A percentile compares a stretch with the other conserved stretches of the same genome.
These are phyloP conservation scores for Drosophila pseudoobscura DNA, from an alignment of 1,140 invertebrate genomes.

Conservation along the genomic window DNA sequence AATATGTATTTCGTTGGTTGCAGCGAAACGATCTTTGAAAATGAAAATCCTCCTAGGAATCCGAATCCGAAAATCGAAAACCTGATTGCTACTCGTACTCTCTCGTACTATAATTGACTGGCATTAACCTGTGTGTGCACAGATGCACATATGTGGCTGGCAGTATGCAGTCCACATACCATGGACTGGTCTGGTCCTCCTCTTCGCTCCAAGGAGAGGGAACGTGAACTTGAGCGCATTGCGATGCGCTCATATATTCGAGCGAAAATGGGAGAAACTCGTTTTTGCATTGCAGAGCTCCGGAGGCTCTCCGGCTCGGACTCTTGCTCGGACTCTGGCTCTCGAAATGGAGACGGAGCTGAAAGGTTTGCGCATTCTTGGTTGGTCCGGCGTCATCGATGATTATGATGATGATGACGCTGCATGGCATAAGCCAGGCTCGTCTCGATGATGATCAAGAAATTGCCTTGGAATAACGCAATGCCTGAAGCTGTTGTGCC, in stretches of 20 bases:
- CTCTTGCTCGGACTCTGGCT: too few relatives aligned
- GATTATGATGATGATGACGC: constrained; percentile 38
- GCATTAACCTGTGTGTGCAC: constrained; percentile 27
- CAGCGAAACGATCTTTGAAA: too few relatives aligned
- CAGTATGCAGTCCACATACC: constrained; percentile 34
- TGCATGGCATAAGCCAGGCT: constrained; percentile 1
- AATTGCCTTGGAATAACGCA: constrained; percentile 36
- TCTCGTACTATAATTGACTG: constrained; percentile 25
- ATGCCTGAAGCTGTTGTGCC: constrained; percentile 49
- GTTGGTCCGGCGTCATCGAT: constrained; percentile 64
- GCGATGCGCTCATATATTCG: constrained; percentile 35
- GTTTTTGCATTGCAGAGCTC: too few relatives aligned
- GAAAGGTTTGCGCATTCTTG: constrained; percentile 54
- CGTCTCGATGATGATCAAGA: constrained; percentile 34
- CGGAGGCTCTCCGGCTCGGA: too few relatives aligned
- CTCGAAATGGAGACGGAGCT: neutral
- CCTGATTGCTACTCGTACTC: too few relatives aligned
- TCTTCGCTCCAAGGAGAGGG: neutral
- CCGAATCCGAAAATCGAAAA: too few relatives aligned
- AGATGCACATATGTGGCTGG: constrained; percentile 35
- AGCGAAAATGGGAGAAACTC: neutral
- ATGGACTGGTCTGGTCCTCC: neutral
- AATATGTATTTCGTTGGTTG: too few relatives aligned
- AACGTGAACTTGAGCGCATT: constrained; percentile 41
- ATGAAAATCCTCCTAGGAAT: too few relatives aligned